A percentile compares a stretch with the other conserved stretches of the same genome.
phyloP scores from a whole-genome alignment of 2,113 vertebrate genomes.

The Sphyrna mokarran region DNA sequence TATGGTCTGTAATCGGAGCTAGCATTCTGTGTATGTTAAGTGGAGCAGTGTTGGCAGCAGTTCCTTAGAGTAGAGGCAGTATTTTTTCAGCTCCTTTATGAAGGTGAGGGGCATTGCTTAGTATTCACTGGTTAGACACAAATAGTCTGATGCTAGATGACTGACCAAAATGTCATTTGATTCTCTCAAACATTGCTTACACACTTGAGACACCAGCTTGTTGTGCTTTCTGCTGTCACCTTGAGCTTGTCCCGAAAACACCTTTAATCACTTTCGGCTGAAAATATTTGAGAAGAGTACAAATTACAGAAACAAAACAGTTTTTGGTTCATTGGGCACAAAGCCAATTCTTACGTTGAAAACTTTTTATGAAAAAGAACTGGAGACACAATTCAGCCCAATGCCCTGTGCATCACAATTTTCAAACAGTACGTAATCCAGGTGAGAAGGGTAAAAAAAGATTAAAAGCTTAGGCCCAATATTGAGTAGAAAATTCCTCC shows the following conservation, averaged over 20 bases:
- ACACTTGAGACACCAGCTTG: neutral
- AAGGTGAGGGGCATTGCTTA: neutral
- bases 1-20: constrained; percentile 39
- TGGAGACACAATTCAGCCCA: neutral
- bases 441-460: neutral
- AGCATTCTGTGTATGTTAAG: constrained; percentile 38
- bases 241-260: neutral
- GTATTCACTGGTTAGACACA: neutral
- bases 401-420: neutral
- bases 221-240: neutral
- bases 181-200: neutral
- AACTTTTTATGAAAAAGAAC: neutral
- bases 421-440: neutral
- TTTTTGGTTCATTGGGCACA: neutral
- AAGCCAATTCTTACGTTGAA: neutral
- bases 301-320: neutral
- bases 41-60: neutral
- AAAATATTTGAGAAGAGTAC: neutral
- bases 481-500: neutral
- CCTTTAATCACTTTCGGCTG: neutral
- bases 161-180: neutral
- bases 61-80: neutral
- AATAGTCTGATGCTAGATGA: neutral
- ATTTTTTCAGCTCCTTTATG: neutral
- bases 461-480: neutral